phyloP scores from a whole-genome alignment of 2,113 vertebrate species.

The Psettodes erumei region DNA sequence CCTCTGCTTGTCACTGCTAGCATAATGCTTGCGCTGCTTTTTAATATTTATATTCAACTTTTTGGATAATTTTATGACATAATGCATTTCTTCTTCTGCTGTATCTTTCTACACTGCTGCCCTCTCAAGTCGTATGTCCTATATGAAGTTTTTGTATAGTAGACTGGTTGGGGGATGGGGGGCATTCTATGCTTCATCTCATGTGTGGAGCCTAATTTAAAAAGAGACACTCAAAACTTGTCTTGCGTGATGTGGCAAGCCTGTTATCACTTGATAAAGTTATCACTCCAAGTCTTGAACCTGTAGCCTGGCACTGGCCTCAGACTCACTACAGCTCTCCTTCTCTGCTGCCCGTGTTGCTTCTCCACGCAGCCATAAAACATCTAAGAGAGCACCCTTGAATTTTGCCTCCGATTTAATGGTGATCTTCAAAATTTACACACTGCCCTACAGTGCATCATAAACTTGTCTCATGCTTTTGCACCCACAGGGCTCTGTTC shows the following conservation, averaged over 20 bases:
- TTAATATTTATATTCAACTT: no score
- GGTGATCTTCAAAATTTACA: not conserved
- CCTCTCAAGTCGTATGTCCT: not conserved
- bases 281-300: not conserved
- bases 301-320: not conserved
- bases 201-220: not conserved
- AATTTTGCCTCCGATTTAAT: not conserved
- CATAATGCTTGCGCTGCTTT: not conserved
- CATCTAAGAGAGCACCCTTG: not conserved
- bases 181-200: not conserved
- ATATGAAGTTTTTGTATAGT: not conserved
- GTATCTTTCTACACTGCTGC: not conserved
- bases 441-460: not conserved
- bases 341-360: not conserved
- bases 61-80: no score
- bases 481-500: slow-evolving; percentile 77
- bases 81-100: not conserved
- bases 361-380: slow-evolving; percentile 1
- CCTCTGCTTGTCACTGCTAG: not conserved
- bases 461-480: not conserved
- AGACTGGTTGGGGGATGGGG: not conserved
- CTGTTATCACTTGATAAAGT: not conserved
- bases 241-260: not conserved
- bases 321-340: not conserved
- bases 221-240: not conserved